phyloP scores from a whole-genome alignment of 2,797 vertebrate genomes.

The Pantherophis vulpinus region DNA sequence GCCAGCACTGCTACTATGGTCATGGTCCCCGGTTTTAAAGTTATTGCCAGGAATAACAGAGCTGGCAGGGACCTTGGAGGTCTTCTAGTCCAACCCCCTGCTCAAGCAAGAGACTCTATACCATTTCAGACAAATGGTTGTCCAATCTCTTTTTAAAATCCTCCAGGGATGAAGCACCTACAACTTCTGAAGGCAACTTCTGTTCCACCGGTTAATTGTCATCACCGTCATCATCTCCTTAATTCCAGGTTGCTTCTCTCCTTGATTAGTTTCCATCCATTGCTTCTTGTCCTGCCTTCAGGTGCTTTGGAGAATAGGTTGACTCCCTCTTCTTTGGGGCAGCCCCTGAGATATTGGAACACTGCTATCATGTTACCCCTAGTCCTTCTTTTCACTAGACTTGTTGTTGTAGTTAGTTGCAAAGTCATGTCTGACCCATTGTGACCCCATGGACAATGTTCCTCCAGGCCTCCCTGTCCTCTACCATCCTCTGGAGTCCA shows the following conservation, averaged over 20 bases:
- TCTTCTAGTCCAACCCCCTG: neutral
- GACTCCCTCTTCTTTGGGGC: neutral
- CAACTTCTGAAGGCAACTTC: neutral
- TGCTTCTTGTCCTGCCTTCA: neutral
- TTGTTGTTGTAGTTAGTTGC: no score
- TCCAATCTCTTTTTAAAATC: neutral
- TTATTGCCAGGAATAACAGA: neutral
- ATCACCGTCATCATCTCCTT: neutral
- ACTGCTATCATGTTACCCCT: neutral
- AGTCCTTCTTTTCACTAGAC: neutral
- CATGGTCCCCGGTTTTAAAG: neutral
- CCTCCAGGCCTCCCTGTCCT: no score
- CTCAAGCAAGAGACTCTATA: neutral
- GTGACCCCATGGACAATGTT: no score
- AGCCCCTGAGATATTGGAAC: neutral
- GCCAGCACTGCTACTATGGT: neutral
- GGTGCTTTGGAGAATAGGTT: neutral
- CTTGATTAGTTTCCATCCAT: neutral
- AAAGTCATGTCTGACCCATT: fast-evolving
- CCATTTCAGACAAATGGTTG: neutral
- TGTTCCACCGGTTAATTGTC: neutral
- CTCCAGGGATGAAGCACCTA: neutral
- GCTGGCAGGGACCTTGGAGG: neutral
- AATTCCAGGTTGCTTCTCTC: neutral
- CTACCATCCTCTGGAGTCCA: no score